A percentile compares a stretch with the other conserved stretches of the same genome.
Conservation (phyloP, 2,113 vertebrate genomes). For the Neodontobutis hainanensis region DNA sequence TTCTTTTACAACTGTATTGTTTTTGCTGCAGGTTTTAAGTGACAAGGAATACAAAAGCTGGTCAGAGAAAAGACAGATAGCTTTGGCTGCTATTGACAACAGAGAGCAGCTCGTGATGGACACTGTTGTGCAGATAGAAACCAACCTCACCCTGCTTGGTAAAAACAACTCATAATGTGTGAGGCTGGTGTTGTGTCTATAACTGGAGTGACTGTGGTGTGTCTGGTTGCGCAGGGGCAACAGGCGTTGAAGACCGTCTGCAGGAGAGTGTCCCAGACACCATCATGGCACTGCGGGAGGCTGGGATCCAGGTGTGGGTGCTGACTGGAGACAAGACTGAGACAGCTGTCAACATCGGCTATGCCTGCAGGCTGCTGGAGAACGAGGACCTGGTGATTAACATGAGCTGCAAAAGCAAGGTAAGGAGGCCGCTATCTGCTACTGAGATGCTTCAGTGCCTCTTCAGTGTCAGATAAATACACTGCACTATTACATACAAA, state of each 20-base stretch:
- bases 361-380: conserved; percentile 89
- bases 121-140: conserved; percentile 63
- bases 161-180: conserved; percentile 16
- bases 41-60: conserved; percentile 83
- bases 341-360: conserved; percentile 93
- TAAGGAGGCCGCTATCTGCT: conserved; percentile 58
- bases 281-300: conserved; percentile 84
- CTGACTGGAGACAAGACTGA: conserved; percentile 96
- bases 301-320: conserved; percentile 94
- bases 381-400: conserved; percentile 88
- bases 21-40: conserved; percentile 80
- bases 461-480: conserved; percentile 1
- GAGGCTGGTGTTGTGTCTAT: conserved; percentile 9
- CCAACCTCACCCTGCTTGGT: conserved; percentile 68
- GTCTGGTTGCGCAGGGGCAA: conserved; percentile 81
- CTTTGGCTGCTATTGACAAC: conserved; percentile 79
- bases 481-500: neutral
- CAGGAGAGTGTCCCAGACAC: conserved; percentile 92
- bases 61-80: conserved; percentile 83
- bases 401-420: conserved; percentile 88
- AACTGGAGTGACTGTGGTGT: conserved; percentile 24
- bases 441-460: conserved; percentile 8
- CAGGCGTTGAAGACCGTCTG: conserved; percentile 94
- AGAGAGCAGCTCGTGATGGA: conserved; percentile 68
- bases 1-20: conserved; percentile 2